Conservation (phyloP, 2,113 vertebrate species). For the Laterallus jamaicensis region DNA sequence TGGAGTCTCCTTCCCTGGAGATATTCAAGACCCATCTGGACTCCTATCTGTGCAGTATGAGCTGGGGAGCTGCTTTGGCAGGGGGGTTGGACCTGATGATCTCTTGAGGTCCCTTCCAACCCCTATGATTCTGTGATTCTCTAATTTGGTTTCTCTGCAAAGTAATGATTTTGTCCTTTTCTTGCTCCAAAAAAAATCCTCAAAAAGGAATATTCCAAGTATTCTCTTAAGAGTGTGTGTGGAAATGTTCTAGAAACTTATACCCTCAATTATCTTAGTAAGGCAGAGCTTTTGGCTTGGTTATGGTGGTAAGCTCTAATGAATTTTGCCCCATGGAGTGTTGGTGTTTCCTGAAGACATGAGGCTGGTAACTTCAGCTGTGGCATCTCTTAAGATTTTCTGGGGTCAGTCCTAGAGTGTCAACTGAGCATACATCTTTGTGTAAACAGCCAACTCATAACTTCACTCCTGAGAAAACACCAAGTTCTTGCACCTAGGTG, state of each 20-base stretch:
- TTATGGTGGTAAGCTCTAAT: neutral
- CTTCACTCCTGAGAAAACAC: neutral
- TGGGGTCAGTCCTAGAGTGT: neutral
- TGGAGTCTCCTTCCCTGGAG: too few species aligned
- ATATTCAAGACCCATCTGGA: too few species aligned
- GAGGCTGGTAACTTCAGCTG: neutral
- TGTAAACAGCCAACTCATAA: neutral
- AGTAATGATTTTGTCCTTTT: neutral
- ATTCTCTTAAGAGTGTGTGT: neutral
- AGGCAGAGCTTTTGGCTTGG: too few species aligned
- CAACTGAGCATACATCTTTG: neutral
- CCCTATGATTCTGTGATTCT: too few species aligned
- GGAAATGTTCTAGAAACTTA: rapidly evolving
- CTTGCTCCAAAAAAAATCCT: neutral
- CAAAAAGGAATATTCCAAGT: neutral
- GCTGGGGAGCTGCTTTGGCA: too few species aligned
- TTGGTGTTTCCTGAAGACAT: neutral
- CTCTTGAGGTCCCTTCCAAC: too few species aligned
- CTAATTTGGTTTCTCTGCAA: neutral
- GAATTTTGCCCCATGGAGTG: neutral
- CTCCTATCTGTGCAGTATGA: too few species aligned
- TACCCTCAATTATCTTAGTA: neutral
- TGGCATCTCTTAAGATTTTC: neutral
- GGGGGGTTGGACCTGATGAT: too few species aligned
- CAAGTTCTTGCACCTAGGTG: too few species aligned